Conservation (phyloP, 2,113 vertebrate species). For the Fulica atra region DNA sequence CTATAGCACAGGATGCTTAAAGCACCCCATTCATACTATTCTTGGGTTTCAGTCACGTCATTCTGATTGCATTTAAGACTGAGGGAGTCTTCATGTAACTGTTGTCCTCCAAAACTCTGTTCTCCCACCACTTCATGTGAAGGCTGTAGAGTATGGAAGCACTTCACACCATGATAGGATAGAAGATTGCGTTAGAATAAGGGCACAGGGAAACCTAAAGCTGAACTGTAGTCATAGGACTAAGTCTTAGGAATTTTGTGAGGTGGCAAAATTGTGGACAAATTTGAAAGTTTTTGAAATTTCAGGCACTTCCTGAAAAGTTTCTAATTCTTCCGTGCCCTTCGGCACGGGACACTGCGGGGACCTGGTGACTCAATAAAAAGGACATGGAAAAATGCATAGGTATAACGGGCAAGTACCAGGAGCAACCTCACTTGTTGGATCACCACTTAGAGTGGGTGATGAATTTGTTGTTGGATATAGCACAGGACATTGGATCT, state of each 20-base stretch:
- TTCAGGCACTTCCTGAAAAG: too few species aligned
- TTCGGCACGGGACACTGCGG: too few species aligned
- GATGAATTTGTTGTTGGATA: too few species aligned
- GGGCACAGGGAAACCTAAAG: not conserved
- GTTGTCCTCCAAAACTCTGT: not conserved
- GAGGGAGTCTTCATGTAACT: not conserved
- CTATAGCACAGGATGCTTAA: not conserved
- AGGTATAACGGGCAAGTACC: constrained; percentile 94
- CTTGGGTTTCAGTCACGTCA: not conserved
- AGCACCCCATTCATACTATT: not conserved
- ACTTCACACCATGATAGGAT: not conserved
- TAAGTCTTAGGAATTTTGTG: not conserved
- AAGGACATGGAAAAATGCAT: too few species aligned
- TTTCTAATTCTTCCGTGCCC: not conserved
- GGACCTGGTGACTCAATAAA: too few species aligned
- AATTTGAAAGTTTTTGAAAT: too few species aligned
- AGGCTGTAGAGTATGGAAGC: not conserved
- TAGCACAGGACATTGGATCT: too few species aligned
- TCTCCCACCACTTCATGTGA: not conserved
- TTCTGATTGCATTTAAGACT: not conserved
- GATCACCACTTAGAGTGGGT: constrained; percentile 83
- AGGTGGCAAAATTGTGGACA: not conserved
- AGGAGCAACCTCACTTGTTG: constrained; percentile 94
- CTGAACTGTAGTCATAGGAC: not conserved
- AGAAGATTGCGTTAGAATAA: not conserved